Conservation (phyloP, 2,113 vertebrate species). For the Brienomyrus longianalis region DNA sequence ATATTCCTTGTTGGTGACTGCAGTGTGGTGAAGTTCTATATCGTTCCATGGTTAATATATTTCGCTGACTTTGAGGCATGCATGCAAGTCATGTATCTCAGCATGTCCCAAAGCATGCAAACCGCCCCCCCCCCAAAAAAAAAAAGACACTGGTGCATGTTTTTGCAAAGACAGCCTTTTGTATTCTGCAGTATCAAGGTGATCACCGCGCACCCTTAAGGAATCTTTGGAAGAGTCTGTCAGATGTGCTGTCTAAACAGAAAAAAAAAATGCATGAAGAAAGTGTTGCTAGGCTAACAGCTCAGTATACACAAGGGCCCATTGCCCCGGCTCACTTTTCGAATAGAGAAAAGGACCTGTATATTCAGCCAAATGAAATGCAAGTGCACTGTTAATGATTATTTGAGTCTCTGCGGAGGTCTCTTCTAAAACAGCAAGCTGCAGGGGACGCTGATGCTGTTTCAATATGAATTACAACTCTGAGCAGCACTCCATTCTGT, state of each 20-base stretch:
- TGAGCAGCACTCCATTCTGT: background rate
- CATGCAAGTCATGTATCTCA: background rate
- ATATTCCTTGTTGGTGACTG: background rate
- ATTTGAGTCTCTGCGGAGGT: constrained; percentile 1
- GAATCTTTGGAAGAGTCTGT: background rate
- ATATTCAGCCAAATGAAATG: background rate
- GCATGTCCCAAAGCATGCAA: background rate
- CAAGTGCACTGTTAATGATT: background rate
- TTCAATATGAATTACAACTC: constrained; percentile 16
- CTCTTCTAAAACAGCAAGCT: background rate
- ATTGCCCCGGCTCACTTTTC: background rate
- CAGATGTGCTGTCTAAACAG: background rate
- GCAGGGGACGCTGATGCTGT: background rate
- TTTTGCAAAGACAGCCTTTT: background rate
- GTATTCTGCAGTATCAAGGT: background rate
- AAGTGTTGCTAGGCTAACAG: background rate
- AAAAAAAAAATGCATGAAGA: background rate
- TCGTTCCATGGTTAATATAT: background rate
- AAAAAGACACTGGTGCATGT: background rate
- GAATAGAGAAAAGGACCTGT: background rate
- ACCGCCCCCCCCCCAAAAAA: too few relatives aligned
- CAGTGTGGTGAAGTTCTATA: background rate
- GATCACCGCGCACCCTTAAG: background rate
- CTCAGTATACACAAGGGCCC: background rate
- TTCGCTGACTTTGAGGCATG: background rate